Conservation (phyloP, 1,140 invertebrate species). For the Paracyclopina nana region DNA sequence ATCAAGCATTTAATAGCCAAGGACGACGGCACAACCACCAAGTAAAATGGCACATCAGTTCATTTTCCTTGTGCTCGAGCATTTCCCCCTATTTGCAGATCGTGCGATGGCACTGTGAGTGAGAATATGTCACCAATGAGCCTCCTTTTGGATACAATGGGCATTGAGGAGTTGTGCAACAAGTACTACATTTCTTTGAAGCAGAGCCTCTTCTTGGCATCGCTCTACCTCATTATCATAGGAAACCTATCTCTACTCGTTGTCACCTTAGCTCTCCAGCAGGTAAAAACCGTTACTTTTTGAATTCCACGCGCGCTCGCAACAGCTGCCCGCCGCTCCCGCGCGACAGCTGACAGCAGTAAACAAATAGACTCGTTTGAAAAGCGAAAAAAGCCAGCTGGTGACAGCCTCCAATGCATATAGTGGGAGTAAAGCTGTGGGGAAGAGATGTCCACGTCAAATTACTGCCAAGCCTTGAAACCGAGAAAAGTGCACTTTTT, state of each 20-base stretch:
- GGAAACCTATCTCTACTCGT: neutral
- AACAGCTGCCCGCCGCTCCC: neutral
- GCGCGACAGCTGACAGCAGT: neutral
- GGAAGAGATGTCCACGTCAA: neutral
- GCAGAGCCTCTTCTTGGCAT: conserved; percentile 1
- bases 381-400: neutral
- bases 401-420: neutral
- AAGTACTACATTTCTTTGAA: conserved; percentile 7
- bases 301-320: too few species aligned
- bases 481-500: too few species aligned
- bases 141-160: conserved; percentile 5
- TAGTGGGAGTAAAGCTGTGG: neutral
- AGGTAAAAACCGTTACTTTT: neutral
- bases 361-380: neutral
- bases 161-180: conserved; percentile 2
- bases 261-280: neutral
- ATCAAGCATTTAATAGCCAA: too few species aligned
- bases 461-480: too few species aligned
- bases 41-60: too few species aligned
- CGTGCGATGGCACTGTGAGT: too few species aligned
- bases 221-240: conserved; percentile 2
- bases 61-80: too few species aligned
- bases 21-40: too few species aligned
- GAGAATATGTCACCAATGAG: too few species aligned
- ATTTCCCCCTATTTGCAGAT: too few species aligned